Evolutionary conservation across 2,113 vertebrate genomes (phyloP), one percentile per base, ranked within the genome.

Genomic region (Tychaedon coryphoeus): DNA sequence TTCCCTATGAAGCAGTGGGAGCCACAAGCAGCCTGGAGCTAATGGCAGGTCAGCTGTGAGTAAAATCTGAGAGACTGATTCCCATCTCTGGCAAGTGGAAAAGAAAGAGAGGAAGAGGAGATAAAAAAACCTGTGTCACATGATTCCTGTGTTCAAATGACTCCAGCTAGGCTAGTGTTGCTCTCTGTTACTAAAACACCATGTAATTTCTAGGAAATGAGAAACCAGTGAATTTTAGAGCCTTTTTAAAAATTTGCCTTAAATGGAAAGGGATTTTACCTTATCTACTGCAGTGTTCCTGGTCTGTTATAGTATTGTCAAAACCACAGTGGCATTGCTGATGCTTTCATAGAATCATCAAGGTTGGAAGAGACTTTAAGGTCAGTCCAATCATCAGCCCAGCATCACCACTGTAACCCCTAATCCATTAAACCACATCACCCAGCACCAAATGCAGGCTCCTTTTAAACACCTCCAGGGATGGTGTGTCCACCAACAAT

Each of bases 241-340:
- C 7, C 78, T 65, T 83, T 67, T 5, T 0, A 50, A 88, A 71
- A 50, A 45, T 2, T 31, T 0, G 4, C 7, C 38, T 69, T 81
- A 66, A 91, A 70, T 23, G 12, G 19, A 70, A 86, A 89, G 26
- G 3, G 9, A 20, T 70, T 89, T 76, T 72, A 51, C 2, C 56
- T 47, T 20, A 42, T 9, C 17, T 70, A 4, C n/a, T 70, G 22
- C 7, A 88, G 43, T 56, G 16, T 19, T 77, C 58, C n/a, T 71
- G 3, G 7, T 81, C 22, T n/a, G 25, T 90, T 58, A 47, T 19
- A 33, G 22, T 66, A 62, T 47, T 69, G 15, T 31, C 15, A 66
- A 80, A 76, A 70, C 5, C 5, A 6, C 67, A 42, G 10, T 22
- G 36, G 40, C 80, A 57, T 14, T 53, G 4, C 9, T 83, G 18